phyloP scores from a whole-genome alignment of 2,113 vertebrate species.

The Oceanodroma tethys region DNA sequence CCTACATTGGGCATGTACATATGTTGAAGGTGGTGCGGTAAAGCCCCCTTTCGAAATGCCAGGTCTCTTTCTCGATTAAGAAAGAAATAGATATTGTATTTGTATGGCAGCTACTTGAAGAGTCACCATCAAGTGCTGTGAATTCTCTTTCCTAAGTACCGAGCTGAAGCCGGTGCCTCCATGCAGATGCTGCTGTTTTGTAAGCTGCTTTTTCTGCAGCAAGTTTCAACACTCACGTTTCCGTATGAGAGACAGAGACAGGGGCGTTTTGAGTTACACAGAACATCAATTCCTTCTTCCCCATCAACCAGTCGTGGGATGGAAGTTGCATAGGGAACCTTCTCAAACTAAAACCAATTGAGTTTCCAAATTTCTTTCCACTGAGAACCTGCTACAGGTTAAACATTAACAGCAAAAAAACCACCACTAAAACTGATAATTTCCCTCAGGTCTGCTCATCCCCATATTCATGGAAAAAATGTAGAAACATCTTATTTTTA shows the following conservation, averaged over 20 bases:
- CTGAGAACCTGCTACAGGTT: background rate
- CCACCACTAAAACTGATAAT: background rate
- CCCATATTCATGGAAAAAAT: background rate
- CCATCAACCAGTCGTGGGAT: rapidly evolving
- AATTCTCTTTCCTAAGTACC: background rate
- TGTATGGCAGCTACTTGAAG: background rate
- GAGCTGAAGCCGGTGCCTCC: background rate
- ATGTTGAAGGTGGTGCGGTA: background rate
- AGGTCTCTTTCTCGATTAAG: rapidly evolving
- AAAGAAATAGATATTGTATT: background rate
- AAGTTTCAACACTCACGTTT: background rate
- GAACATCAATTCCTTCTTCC: background rate
- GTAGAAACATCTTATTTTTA: background rate
- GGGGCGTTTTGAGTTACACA: rapidly evolving
- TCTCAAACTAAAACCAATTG: background rate
- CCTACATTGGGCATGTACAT: background rate
- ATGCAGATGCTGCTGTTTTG: background rate
- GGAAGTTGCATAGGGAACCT: background rate
- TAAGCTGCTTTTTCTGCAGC: background rate
- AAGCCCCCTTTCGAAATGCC: background rate
- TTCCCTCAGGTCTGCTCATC: background rate
- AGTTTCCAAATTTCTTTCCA: background rate
- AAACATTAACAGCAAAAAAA: background rate
- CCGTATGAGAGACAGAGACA: rapidly evolving
- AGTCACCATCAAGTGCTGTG: background rate